Base-by-base conservation (phyloP, 2,113 vertebrate species). In the Pteruthius melanotis region DNA sequence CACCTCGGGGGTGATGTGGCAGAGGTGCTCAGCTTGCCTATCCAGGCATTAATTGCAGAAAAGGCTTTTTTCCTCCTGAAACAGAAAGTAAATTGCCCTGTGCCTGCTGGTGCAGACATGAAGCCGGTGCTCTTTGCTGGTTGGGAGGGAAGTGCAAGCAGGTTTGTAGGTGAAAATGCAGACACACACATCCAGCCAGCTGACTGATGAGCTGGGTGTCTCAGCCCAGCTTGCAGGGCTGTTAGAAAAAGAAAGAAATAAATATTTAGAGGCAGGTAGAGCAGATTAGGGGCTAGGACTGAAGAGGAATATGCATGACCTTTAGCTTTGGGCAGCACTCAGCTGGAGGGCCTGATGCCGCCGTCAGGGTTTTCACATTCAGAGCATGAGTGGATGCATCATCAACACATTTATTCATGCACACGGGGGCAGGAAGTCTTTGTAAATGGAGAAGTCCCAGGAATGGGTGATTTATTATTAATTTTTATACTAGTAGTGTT, bases 401-500 rank as follows among this genome's bases (percentile, higher is more conserved):
- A 82, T 92, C 92, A 89, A n/a, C 70, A 14, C 5, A 28, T 69
- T 78, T 78, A 69, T 78, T 69, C 54, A 53, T 61, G 69, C 72
- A 39, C 39, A 35, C 1, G 4, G 69, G 83, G 87, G 83, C 50
- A 53, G 52, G 83, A 77, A 71, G 69, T 44, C 79, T 83, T 63
- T 87, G 61, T 88, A 90, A 87, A 59, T 33, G 83, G 83, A 89
- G 65, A 75, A 57, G 45, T 84, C 81, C 65, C 87, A 75, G 87
- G 87, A 94, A 84, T 2, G 23, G 28, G 52, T 83, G 83, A 94
- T 93, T 74, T 95, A 71, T 96, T 91, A 52, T 81, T 90, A 54
- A 77, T 95, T 94, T 95, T 83, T 76, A 64, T 84, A 49, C 84
- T 91, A 87, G 84, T 78, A 83, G 54, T 50, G 56, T 91, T 92